Conservation (phyloP, 1,140 invertebrate species). For the Triops longicaudatus region DNA sequence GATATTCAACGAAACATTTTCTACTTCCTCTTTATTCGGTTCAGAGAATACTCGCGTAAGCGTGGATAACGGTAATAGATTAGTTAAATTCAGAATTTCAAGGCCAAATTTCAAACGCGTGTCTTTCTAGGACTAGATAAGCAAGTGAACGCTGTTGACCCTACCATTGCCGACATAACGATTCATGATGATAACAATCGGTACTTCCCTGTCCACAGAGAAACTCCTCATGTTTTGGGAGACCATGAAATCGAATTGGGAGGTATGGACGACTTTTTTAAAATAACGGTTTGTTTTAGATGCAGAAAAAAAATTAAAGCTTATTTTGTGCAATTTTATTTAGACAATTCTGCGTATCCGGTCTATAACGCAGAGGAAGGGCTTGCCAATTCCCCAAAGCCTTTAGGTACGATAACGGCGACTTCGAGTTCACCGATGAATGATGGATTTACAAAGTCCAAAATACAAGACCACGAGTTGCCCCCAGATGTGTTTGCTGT, state of each 20-base stretch:
- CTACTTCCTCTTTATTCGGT: constrained; percentile 6
- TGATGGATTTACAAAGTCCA: neutral
- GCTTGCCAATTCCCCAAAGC: neutral
- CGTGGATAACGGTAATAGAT: neutral
- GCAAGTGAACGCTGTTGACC: neutral
- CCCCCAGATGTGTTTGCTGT: neutral
- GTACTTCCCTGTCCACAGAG: neutral
- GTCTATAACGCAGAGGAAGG: neutral
- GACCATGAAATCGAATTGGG: neutral
- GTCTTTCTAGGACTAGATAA: neutral
- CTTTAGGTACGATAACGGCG: neutral
- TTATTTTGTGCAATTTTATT: neutral
- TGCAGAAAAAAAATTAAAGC: neutral
- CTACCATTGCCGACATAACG: neutral
- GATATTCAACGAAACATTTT: constrained; percentile 9
- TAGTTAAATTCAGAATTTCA: neutral
- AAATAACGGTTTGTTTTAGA: neutral
- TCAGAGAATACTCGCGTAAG: neutral
- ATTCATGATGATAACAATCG: neutral
- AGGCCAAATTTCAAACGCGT: neutral
- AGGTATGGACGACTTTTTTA: neutral
- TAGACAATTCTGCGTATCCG: neutral
- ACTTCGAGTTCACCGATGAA: neutral
- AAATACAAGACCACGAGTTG: neutral
- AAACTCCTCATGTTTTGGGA: neutral